Evolutionary conservation across 2,113 vertebrate genomes (phyloP).

Genomic region (Cisticola juncidis): DNA sequence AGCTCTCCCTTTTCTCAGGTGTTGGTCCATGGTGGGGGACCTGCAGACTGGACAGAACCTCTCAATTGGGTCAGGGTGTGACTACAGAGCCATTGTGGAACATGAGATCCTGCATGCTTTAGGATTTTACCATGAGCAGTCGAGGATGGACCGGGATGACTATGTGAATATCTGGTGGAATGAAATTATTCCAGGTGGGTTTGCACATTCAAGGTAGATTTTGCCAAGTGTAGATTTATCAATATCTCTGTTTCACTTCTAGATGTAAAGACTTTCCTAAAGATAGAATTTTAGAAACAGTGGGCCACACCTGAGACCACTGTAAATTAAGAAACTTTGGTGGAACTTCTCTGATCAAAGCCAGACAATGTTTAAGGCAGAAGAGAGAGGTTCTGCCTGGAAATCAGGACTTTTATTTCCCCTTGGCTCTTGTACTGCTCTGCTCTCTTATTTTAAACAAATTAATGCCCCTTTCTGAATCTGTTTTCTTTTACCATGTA

Average conservation of each 20-base stretch:
- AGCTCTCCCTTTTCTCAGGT: slow-evolving; percentile 70
- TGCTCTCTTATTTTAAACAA: background rate
- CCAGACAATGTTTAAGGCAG: background rate
- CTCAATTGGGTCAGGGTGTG: slow-evolving; percentile 85
- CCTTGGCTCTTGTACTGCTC: background rate
- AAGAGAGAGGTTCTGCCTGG: background rate
- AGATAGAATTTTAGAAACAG: background rate
- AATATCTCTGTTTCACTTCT: background rate
- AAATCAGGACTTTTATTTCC: background rate
- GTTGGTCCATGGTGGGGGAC: slow-evolving; percentile 89
- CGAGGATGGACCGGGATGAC: slow-evolving; percentile 87
- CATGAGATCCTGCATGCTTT: slow-evolving; percentile 89
- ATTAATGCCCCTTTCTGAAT: background rate
- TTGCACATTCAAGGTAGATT: background rate
- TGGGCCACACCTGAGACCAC: background rate
- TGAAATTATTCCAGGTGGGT: slow-evolving; percentile 80
- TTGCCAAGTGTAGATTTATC: background rate
- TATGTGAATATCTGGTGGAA: slow-evolving; percentile 90
- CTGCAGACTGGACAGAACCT: slow-evolving; percentile 82
- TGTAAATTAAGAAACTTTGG: background rate
- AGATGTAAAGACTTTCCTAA: background rate
- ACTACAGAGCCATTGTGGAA: slow-evolving; percentile 85
- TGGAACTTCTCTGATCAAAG: background rate
- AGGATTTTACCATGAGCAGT: slow-evolving; percentile 93
- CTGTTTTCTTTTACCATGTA: background rate